Percentiles rank a stretch among this genome's conserved stretches.
Evolutionary conservation across 2,797 vertebrate species (phyloP).

Genomic region (Eulemur rubriventer): DNA sequence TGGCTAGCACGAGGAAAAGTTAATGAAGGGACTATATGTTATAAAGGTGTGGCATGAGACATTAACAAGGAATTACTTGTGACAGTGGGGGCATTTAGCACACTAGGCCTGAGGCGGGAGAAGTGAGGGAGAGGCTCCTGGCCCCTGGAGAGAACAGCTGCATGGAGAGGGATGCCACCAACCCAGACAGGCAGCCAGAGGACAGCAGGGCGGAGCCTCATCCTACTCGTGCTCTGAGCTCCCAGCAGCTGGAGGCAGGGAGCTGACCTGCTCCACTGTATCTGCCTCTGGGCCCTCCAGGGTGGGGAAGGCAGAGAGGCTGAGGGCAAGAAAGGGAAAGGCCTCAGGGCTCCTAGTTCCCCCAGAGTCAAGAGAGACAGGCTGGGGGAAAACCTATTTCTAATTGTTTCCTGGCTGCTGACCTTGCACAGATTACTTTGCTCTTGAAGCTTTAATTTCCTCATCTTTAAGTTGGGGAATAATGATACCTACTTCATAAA

Average conservation of each 20-base stretch:
- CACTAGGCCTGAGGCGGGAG: fast-evolving
- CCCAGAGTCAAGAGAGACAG: fast-evolving
- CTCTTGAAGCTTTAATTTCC: neutral
- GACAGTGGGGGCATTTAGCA: neutral
- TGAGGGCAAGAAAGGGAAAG: neutral
- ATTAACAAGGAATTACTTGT: neutral
- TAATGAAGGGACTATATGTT: neutral
- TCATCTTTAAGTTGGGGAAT: neutral
- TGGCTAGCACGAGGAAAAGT: neutral
- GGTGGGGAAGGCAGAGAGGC: neutral
- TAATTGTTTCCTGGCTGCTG: neutral
- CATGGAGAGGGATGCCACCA: neutral
- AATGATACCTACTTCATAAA: neutral
- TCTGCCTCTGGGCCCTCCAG: too few relatives aligned
- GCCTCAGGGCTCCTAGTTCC: neutral
- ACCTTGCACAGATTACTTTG: neutral
- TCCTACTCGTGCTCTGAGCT: neutral
- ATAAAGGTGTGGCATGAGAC: neutral
- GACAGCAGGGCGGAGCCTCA: neutral
- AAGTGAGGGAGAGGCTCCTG: neutral
- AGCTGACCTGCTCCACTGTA: fast-evolving
- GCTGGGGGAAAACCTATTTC: neutral
- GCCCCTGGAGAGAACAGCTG: too few relatives aligned
- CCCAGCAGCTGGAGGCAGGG: neutral
- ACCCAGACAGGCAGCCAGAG: too few relatives aligned